phyloP scores from a whole-genome alignment of 2,797 vertebrate species.

The Hozukius guyotensis region DNA sequence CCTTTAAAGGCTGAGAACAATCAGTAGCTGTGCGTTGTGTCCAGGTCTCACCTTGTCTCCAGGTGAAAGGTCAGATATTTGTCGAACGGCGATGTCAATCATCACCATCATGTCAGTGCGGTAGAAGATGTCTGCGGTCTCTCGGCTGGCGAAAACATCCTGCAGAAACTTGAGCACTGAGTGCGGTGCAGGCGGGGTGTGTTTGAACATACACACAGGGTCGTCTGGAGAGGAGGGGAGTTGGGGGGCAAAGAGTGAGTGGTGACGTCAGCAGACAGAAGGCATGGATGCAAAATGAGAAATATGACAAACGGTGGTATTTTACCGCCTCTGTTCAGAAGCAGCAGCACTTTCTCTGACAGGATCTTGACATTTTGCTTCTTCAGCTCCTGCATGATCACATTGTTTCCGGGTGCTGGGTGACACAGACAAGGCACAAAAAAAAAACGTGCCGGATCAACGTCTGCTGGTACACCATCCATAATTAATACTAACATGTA shows the following conservation, averaged over 20 bases:
- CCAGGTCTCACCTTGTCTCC: constrained; percentile 89
- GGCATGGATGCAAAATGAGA: neutral
- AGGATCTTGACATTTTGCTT: constrained; percentile 95
- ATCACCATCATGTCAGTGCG: constrained; percentile 99
- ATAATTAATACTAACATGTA: no score
- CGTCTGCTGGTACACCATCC: no score
- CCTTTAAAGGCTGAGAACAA: neutral
- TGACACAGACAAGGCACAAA: constrained; percentile 2
- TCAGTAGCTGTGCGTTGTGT: neutral
- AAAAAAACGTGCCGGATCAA: no score
- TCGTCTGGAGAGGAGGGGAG: constrained; percentile 83
- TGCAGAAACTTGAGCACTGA: constrained; percentile 96
- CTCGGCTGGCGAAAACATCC: constrained; percentile 89
- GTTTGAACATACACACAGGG: constrained; percentile 94
- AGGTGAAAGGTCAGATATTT: constrained; percentile 95
- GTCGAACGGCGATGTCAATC: constrained; percentile 96
- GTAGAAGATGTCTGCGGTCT: constrained; percentile 94
- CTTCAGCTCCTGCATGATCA: constrained; percentile 92
- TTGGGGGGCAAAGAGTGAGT: neutral
- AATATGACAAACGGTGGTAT: neutral
- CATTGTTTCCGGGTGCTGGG: constrained; percentile 90
- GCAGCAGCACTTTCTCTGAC: constrained; percentile 93
- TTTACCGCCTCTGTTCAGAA: constrained; percentile 96
- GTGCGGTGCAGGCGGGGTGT: constrained; percentile 92
- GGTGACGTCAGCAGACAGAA: fast-evolving